Conservation (phyloP, 1,140 invertebrate genomes). For the Philotrypesis tridentata region DNA sequence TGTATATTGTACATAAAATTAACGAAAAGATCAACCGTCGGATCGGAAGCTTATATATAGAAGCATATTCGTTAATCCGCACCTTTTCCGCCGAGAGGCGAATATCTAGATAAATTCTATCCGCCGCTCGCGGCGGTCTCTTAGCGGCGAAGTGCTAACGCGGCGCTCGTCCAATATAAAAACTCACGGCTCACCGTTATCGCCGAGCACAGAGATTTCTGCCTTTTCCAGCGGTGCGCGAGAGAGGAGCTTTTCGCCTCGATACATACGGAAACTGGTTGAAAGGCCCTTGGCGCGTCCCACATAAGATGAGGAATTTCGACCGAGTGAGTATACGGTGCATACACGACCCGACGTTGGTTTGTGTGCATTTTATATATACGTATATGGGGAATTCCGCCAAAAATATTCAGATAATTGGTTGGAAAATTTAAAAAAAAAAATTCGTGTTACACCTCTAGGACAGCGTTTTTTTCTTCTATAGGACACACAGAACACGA, state of each 20-base stretch:
- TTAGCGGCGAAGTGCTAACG: slow-evolving; percentile 59
- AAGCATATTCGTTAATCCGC: too few relatives aligned
- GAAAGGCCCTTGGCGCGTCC: slow-evolving; percentile 5
- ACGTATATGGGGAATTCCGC: too few relatives aligned
- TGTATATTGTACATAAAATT: too few relatives aligned
- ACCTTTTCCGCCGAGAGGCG: neutral
- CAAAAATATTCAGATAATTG: too few relatives aligned
- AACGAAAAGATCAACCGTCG: too few relatives aligned
- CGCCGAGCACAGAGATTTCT: slow-evolving; percentile 53
- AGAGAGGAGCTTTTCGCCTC: neutral
- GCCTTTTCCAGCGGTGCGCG: slow-evolving; percentile 1
- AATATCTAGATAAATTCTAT: neutral
- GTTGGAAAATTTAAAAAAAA: too few relatives aligned
- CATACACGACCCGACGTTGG: too few relatives aligned
- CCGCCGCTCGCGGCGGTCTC: slow-evolving; percentile 52
- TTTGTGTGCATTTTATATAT: too few relatives aligned
- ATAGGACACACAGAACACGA: too few relatives aligned
- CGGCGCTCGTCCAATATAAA: slow-evolving; percentile 58
- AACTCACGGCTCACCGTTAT: slow-evolving; percentile 56
- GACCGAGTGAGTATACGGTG: slow-evolving; percentile 11
- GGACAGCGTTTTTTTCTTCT: too few relatives aligned
- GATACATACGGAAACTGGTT: neutral
- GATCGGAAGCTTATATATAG: too few relatives aligned
- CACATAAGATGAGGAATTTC: slow-evolving; percentile 11
- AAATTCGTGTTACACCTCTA: too few relatives aligned